Conservation (phyloP, 2,888 invertebrate species). For the Heliconius ismenius region DNA sequence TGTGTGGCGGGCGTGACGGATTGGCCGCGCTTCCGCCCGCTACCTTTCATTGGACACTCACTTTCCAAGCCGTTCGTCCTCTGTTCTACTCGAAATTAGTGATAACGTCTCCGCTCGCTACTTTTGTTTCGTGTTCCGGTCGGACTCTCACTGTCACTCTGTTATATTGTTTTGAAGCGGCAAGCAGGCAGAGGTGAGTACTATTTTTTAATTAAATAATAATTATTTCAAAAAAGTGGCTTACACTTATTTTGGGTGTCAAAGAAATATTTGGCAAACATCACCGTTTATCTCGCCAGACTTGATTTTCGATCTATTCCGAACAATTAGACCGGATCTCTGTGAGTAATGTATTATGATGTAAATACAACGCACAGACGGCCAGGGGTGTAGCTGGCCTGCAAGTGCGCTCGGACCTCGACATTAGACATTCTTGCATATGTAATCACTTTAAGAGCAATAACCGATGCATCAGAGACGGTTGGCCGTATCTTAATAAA, state of each 20-base stretch:
- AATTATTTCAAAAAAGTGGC: neutral
- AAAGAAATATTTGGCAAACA: constrained; percentile 18
- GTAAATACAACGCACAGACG: constrained; percentile 57
- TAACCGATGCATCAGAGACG: constrained; percentile 50
- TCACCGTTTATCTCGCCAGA: constrained; percentile 36
- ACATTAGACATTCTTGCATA: constrained; percentile 72
- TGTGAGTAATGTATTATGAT: constrained; percentile 62
- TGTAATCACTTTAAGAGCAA: constrained; percentile 60
- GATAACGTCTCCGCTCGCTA: constrained; percentile 55
- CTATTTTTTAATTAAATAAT: constrained; percentile 6
- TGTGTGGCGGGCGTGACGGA: constrained; percentile 67
- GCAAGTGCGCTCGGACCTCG: constrained; percentile 62
- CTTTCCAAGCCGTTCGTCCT: constrained; percentile 47
- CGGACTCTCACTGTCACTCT: constrained; percentile 75
- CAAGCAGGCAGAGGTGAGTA: constrained; percentile 63
- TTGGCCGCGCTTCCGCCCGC: constrained; percentile 59
- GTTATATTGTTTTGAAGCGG: constrained; percentile 65
- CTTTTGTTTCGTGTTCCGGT: constrained; percentile 59
- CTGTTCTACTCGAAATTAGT: constrained; percentile 52
- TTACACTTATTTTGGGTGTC: neutral
- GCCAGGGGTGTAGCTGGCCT: constrained; percentile 62
- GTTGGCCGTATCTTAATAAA: constrained; percentile 49
- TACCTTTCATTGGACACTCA: constrained; percentile 48
- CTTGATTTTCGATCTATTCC: constrained; percentile 48
- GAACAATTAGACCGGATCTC: constrained; percentile 62